Evolutionary conservation across 2,113 vertebrate species (phyloP), one percentile per base, ranked within the genome.

Genomic region (Tychaedon coryphoeus): DNA sequence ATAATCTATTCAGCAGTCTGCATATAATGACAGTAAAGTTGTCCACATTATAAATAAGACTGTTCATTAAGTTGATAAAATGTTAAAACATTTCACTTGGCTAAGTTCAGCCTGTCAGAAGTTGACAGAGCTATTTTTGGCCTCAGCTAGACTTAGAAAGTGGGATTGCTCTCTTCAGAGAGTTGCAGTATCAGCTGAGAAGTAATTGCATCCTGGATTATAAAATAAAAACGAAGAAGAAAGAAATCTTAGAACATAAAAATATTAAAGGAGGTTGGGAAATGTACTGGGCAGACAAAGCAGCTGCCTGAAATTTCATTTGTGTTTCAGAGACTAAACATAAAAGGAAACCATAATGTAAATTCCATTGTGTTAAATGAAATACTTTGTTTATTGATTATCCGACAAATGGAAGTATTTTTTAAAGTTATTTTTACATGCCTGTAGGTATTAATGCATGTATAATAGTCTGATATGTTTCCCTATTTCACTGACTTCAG

Each of bases 31-130:
- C 82, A 90, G 82, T 96, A 81, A 95, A 96, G 57, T 87, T 96
- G 95, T 95, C 95, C 76, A 87, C 71, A 50, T 91, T 95, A 92
- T 93, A 96, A 97, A 93, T 97, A 95, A 89, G 95, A 88, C 64
- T 96, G 58, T 92, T 97, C 90, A 93, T 97, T 97, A 97, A 80
- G 79, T 93, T 95, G 96, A 72, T 95, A 85, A 95, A 94, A 96
- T 77, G 85, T 93, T 97, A 90, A 95, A 95, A 93, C 90, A 95
- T 95, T 96, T 95, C 70, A 86, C 64, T 90, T 91, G 77, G 90
- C 92, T 96, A 93, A 93, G 87, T 97, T 97, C 80, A 94, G 65
- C 90, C 88, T 97, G 79, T 96, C 92, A 96, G 73, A 97, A 96
- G 73, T 72, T 96, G 92, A 80, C 90, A 94, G 92, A 67, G 92